Evolutionary conservation across 2,888 invertebrate species (phyloP).

Genomic region (Cinara cedri): DNA sequence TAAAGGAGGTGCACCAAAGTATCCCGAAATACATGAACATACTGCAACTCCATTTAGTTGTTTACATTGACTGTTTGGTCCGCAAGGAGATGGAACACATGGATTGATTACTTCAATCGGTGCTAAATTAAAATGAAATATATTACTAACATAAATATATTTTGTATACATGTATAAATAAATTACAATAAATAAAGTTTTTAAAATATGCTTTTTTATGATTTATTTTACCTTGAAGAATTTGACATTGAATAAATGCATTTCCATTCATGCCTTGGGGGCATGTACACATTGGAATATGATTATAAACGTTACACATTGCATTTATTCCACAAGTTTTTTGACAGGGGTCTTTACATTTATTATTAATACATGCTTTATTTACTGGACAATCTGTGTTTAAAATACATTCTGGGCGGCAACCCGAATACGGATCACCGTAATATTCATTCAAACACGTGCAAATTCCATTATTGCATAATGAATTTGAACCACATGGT

Average conservation of each 20-base stretch:
- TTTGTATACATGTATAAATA: not conserved
- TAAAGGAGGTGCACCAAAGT: constrained; percentile 73
- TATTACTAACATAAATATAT: not conserved
- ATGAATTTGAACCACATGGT: constrained; percentile 80
- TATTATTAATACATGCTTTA: constrained; percentile 74
- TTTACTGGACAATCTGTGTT: constrained; percentile 75
- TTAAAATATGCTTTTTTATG: not conserved
- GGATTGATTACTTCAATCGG: constrained; percentile 68
- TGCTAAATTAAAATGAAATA: constrained; percentile 58
- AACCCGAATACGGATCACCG: constrained; percentile 72
- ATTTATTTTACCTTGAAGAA: constrained; percentile 59
- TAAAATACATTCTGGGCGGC: constrained; percentile 76
- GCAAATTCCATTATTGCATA: constrained; percentile 82
- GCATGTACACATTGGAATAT: constrained; percentile 79
- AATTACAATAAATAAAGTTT: not conserved
- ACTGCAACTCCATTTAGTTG: constrained; percentile 80
- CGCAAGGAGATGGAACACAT: constrained; percentile 84
- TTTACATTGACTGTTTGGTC: constrained; percentile 84
- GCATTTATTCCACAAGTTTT: constrained; percentile 78
- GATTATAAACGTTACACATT: constrained; percentile 75
- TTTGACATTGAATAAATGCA: constrained; percentile 71
- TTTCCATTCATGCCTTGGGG: constrained; percentile 73
- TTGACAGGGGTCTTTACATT: constrained; percentile 74
- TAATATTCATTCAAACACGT: constrained; percentile 69
- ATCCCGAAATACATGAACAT: constrained; percentile 78